These are phyloP conservation scores for Acomys russatus DNA, from an alignment of 2,797 vertebrate genomes.

Conservation along the genomic window DNA sequence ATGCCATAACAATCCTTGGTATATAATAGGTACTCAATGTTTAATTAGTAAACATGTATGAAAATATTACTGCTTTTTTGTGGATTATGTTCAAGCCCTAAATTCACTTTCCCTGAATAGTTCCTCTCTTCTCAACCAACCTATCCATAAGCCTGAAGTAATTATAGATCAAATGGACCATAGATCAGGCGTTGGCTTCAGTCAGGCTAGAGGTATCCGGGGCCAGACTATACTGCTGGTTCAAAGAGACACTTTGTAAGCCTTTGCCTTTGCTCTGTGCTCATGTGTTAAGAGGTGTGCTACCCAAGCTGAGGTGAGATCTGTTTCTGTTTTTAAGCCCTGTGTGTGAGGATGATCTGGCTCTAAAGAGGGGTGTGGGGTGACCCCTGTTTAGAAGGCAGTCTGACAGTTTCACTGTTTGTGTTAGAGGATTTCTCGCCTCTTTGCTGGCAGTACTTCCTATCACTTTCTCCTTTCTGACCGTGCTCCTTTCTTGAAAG, in stretches of 20 bases:
- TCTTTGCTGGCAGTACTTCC: not conserved
- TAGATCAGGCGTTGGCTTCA: not conserved
- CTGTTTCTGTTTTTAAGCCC: not conserved
- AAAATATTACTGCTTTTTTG: conserved; percentile 10
- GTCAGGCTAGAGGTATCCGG: not conserved
- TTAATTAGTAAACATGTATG: conserved; percentile 5
- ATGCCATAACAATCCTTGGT: not conserved
- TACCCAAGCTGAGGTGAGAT: not conserved
- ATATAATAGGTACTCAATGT: not conserved
- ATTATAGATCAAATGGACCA: not conserved
- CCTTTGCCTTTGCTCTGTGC: not conserved
- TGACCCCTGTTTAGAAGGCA: conserved; percentile 3
- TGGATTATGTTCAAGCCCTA: not conserved
- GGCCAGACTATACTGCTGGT: not conserved
- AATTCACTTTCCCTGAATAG: conserved; percentile 25
- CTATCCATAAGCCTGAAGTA: not conserved
- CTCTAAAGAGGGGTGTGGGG: not conserved
- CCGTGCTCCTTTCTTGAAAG: not conserved
- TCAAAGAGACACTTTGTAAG: not conserved
- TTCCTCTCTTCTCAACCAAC: not conserved
- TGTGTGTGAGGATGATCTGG: not conserved
- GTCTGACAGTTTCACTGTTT: conserved; percentile 10
- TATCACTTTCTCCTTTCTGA: not conserved
- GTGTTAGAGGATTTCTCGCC: not conserved
- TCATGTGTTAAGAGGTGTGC: not conserved